These are phyloP conservation scores for Agrenia bidenticulata DNA, from an alignment of 2,888 invertebrate species.

Conservation along the genomic window DNA sequence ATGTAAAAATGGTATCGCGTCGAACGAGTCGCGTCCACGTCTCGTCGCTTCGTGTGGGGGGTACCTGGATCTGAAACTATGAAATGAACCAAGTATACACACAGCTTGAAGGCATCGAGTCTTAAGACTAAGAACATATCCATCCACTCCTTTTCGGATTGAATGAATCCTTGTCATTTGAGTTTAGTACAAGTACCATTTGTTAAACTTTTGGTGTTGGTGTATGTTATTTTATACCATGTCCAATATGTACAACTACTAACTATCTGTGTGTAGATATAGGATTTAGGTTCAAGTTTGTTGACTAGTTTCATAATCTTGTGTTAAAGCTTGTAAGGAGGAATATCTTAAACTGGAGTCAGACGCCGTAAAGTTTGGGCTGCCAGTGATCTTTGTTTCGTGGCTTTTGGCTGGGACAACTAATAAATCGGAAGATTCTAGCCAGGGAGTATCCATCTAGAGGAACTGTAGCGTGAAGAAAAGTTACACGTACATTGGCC, in stretches of 20 bases:
- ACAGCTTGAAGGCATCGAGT: too few species aligned
- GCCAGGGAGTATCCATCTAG: slow-evolving; percentile 5
- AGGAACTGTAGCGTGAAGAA: slow-evolving; percentile 14
- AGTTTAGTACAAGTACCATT: slow-evolving; percentile 1
- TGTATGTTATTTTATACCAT: neutral
- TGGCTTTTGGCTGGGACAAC: neutral
- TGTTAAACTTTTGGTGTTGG: neutral
- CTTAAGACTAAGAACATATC: neutral
- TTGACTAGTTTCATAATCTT: neutral
- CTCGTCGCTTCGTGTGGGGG: slow-evolving; percentile 34
- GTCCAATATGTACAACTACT: too few species aligned
- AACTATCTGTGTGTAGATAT: neutral
- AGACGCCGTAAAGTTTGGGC: neutral
- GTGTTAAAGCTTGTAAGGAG: neutral
- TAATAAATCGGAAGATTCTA: slow-evolving; percentile 9
- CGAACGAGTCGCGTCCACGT: slow-evolving; percentile 29
- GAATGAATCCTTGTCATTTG: slow-evolving; percentile 19
- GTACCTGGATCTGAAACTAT: slow-evolving; percentile 6
- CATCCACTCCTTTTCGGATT: slow-evolving; percentile 11
- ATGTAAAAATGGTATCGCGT: slow-evolving; percentile 31
- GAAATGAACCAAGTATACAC: too few species aligned
- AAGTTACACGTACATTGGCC: slow-evolving; percentile 14
- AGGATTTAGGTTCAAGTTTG: neutral
- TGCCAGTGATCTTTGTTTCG: slow-evolving; percentile 1
- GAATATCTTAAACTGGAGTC: slow-evolving; percentile 2